Evolutionary conservation across 2,113 vertebrate species (phyloP).

Genomic region (Corythornis madagascariensis): DNA sequence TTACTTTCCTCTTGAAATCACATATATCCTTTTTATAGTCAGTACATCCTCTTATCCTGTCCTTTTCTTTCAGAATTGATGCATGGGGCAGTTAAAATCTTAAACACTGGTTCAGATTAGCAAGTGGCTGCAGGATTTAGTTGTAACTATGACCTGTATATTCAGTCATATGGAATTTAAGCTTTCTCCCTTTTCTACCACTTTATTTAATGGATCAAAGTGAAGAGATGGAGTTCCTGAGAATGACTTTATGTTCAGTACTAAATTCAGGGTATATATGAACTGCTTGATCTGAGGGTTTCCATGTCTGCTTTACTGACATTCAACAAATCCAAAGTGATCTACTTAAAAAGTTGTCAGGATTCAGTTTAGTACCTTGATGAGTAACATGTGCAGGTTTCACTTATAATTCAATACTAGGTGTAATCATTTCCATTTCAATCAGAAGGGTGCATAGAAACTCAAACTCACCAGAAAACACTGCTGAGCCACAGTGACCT

Average conservation of each 20-base stretch:
- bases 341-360: not conserved
- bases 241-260: not conserved
- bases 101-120: not conserved
- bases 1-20: not conserved
- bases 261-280: not conserved
- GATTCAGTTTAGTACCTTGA: not conserved
- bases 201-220: not conserved
- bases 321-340: conserved; percentile 21
- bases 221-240: not conserved
- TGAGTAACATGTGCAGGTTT: not conserved
- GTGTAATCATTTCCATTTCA: not conserved
- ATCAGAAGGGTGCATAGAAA: not conserved
- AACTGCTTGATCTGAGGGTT: not conserved
- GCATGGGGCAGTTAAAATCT: not conserved
- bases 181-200: not conserved
- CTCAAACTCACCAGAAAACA: not conserved
- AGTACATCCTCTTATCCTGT: not conserved
- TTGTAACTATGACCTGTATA: not conserved
- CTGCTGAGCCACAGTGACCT: not conserved
- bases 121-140: not conserved
- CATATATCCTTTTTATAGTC: not conserved
- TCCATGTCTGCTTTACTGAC: not conserved
- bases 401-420: not conserved
- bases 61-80: not conserved
- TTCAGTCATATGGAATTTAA: not conserved